Base-by-base conservation (phyloP, 1,140 invertebrate genomes). In the Nephotettix cincticeps region DNA sequence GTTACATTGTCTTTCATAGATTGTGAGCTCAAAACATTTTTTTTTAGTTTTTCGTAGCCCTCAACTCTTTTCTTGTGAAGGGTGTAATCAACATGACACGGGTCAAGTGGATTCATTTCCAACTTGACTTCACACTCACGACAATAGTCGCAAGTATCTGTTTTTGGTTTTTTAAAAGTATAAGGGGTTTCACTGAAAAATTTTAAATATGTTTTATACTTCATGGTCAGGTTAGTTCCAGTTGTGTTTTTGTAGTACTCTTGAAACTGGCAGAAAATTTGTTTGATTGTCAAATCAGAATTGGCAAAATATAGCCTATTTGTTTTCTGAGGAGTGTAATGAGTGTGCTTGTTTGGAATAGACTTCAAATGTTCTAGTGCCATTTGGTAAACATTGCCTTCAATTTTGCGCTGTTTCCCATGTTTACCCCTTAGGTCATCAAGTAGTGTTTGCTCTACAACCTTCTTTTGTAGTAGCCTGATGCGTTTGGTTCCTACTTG, bases 301-400 rank as follows among this genome's bases (percentile, higher is more conserved):
- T 63, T 63, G 21, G 25, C 58, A 63, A 63, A 63, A 30, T 63
- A 28, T 63, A 63, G 27, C 29, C 58, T 63, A 30, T 63, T 63
- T n/a, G 58, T 63, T 28, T 63, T 63, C n/a, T 27, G 25, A 30
- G 3, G 23, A 63, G 58, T 63, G 29, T 63, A 63, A 30, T 63
- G 58, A 28, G 58, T 30, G n/a, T 25, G 58, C 27, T 63, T 63
- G 29, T 63, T 25, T 30, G 58, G 58, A 30, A 63, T 63, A 28
- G 58, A 63, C 29, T 63, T 63, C 29, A 63, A 30, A 63, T 63
- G 58, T 17, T 63, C 58, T 30, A 63, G 25, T 25, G 58, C 58
- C 58, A 63, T 27, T 27, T 25, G 23, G 29, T 63, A 63, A 27
- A 63, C 58, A 28, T 63, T 63, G n/a, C 23, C 23, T 25, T 25